phyloP scores from a whole-genome alignment of 2,113 vertebrate species.

The Rhinolophus sinicus region DNA sequence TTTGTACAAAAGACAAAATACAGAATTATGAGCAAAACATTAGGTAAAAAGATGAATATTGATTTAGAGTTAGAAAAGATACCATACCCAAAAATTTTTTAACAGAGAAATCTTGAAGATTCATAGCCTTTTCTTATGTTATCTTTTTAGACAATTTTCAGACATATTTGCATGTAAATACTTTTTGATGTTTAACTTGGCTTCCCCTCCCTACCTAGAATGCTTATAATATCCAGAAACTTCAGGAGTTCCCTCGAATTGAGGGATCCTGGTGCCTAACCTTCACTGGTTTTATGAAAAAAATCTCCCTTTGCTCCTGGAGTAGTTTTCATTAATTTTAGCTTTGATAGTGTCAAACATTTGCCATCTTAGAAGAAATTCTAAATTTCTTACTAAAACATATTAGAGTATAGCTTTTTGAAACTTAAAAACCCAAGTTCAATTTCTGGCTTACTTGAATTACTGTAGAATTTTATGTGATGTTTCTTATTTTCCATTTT shows the following conservation, averaged over 20 bases:
- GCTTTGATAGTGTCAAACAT: background rate
- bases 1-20: background rate
- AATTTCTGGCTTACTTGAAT: background rate
- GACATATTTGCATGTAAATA: background rate
- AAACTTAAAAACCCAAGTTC: background rate
- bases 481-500: conserved; percentile 23
- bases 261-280: background rate
- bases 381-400: background rate
- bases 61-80: background rate
- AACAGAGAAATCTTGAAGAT: background rate
- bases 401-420: background rate
- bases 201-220: background rate
- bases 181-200: background rate
- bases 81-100: background rate
- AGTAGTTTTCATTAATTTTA: background rate
- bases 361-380: background rate
- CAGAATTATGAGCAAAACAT: background rate
- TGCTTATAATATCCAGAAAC: background rate
- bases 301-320: background rate
- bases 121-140: background rate
- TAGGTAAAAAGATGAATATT: background rate
- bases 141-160: background rate
- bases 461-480: background rate
- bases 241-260: no score
- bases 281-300: background rate